A percentile compares a stretch with the other conserved stretches of the same genome.
These are phyloP conservation scores for Pristionchus japonicus DNA, from an alignment of 2,888 invertebrate species.

Conservation along the genomic window DNA sequence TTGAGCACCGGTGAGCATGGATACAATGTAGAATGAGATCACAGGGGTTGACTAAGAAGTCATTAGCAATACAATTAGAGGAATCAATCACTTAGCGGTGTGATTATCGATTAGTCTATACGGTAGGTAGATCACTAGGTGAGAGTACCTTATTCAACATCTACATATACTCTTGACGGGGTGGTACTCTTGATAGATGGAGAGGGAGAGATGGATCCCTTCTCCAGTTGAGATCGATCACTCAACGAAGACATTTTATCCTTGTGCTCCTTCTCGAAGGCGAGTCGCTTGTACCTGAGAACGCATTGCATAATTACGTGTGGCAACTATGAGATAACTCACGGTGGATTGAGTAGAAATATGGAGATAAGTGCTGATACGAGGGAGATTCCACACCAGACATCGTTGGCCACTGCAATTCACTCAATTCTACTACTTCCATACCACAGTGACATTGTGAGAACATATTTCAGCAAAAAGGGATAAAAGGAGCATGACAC, in stretches of 20 bases:
- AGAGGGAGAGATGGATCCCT: background rate
- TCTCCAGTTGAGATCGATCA: background rate
- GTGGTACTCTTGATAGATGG: background rate
- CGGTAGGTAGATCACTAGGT: background rate
- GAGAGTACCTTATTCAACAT: background rate
- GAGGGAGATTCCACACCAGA: constrained; percentile 53
- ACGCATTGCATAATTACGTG: too few relatives aligned
- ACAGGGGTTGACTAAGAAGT: background rate
- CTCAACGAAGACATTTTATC: background rate
- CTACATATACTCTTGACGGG: background rate
- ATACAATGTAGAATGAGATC: background rate
- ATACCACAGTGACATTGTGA: too few relatives aligned
- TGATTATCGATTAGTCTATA: background rate
- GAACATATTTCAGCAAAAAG: too few relatives aligned
- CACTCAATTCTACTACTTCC: background rate
- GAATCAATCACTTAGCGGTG: background rate
- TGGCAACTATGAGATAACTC: background rate
- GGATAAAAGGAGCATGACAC: too few relatives aligned
- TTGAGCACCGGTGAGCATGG: background rate
- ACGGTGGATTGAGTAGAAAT: constrained; percentile 56
- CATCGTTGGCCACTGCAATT: constrained; percentile 58
- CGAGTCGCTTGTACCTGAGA: constrained; percentile 38
- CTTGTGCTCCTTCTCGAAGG: constrained; percentile 21
- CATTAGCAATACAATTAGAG: background rate
- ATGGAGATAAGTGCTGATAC: constrained; percentile 51